Percentiles rank a stretch among this genome's conserved stretches.
These are phyloP conservation scores for Hypotaenidia okinawae DNA, from an alignment of 2,797 vertebrate genomes.

Conservation along the genomic window DNA sequence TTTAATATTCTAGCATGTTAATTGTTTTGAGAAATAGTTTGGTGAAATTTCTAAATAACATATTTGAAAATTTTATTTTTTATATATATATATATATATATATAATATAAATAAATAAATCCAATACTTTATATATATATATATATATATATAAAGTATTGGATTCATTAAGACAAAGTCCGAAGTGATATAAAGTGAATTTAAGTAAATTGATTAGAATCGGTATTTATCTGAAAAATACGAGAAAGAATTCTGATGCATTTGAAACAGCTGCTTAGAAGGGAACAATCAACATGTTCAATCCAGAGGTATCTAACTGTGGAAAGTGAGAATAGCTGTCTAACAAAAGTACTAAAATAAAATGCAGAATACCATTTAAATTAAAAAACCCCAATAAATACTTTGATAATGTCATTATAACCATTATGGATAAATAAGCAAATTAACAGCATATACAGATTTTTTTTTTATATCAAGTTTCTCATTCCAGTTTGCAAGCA, in stretches of 20 bases:
- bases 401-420: not conserved
- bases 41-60: slow-evolving; percentile 38
- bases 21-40: slow-evolving; percentile 63
- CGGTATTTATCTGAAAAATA: slow-evolving; percentile 61
- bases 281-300: slow-evolving; percentile 19
- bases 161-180: slow-evolving; percentile 43
- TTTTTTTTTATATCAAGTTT: not conserved
- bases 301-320: not conserved
- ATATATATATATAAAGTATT: not conserved
- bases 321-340: slow-evolving; percentile 26
- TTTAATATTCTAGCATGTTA: slow-evolving; percentile 38
- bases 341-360: not conserved
- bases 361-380: not conserved
- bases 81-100: too few relatives aligned
- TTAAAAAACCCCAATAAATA: not conserved
- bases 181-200: slow-evolving; percentile 59
- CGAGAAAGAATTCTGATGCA: slow-evolving; percentile 52
- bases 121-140: too few relatives aligned
- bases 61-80: slow-evolving; percentile 16
- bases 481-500: not conserved
- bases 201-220: slow-evolving; percentile 66
- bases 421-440: not conserved
- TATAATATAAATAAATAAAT: too few relatives aligned
- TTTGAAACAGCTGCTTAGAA: slow-evolving; percentile 67
- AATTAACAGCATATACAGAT: not conserved